phyloP scores from a whole-genome alignment of 2,113 vertebrate species.

The Tautogolabrus adspersus region DNA sequence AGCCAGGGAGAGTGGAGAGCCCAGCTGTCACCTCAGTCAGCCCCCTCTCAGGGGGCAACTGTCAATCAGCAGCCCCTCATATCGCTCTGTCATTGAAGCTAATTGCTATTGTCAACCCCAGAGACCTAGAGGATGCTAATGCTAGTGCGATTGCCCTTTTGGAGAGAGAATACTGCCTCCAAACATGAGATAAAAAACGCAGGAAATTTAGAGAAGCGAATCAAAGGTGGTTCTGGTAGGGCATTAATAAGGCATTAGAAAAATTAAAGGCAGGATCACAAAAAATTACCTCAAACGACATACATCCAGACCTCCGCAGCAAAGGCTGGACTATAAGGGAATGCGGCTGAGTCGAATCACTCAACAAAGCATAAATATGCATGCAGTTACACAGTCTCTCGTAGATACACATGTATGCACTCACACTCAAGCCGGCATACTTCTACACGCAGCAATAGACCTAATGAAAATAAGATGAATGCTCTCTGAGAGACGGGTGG shows the following conservation, averaged over 20 bases:
- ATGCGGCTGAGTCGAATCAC: slow-evolving; percentile 50
- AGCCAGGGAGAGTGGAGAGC: slow-evolving; percentile 74
- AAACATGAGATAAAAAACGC: slow-evolving; percentile 70
- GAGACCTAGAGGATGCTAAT: slow-evolving; percentile 78
- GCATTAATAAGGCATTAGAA: slow-evolving; percentile 75
- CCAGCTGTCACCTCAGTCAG: slow-evolving; percentile 84
- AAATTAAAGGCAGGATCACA: slow-evolving; percentile 78
- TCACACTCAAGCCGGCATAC: slow-evolving; percentile 50
- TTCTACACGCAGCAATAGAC: slow-evolving; percentile 74
- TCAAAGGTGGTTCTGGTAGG: slow-evolving; percentile 73
- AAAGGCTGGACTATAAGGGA: slow-evolving; percentile 58
- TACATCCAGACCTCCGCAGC: slow-evolving; percentile 49
- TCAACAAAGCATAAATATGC: slow-evolving; percentile 66
- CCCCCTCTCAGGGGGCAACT: slow-evolving; percentile 80
- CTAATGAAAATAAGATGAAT: slow-evolving; percentile 87
- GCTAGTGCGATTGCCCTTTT: slow-evolving; percentile 78
- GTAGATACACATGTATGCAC: slow-evolving; percentile 43
- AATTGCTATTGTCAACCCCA: slow-evolving; percentile 82
- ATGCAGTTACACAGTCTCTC: slow-evolving; percentile 35
- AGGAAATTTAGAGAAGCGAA: slow-evolving; percentile 64
- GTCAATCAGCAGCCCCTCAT: slow-evolving; percentile 80
- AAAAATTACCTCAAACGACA: slow-evolving; percentile 58
- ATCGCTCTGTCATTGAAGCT: slow-evolving; percentile 81
- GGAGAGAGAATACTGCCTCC: slow-evolving; percentile 74
- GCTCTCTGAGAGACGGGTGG: slow-evolving; percentile 81